Percentiles rank a stretch among this genome's conserved stretches.
Evolutionary conservation across 2,113 vertebrate genomes (phyloP).

Genomic region (Agapornis roseicollis): DNA sequence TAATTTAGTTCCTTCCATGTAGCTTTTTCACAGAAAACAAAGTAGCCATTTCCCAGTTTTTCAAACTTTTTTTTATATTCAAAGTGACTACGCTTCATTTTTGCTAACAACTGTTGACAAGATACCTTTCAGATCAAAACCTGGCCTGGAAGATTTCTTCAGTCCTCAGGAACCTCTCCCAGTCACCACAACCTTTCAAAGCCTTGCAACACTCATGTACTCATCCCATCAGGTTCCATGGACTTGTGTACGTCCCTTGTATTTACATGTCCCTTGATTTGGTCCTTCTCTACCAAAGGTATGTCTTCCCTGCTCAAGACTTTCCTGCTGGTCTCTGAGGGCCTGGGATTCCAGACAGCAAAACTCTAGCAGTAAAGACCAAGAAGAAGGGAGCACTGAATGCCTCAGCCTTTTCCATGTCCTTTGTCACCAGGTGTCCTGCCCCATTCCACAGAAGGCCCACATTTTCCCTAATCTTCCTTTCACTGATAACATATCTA

Average conservation of each 20-base stretch:
- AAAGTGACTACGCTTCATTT: not conserved
- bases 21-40: not conserved
- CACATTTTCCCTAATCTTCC: not conserved
- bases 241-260: accelerated
- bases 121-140: not conserved
- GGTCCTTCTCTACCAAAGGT: not conserved
- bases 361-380: not conserved
- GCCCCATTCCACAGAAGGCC: not conserved
- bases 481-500: not conserved
- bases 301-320: not conserved
- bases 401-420: not conserved
- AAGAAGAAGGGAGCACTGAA: not conserved
- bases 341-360: not conserved
- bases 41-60: not conserved
- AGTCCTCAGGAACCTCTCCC: not conserved
- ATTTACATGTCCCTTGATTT: not conserved
- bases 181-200: not conserved
- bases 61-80: not conserved
- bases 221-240: not conserved
- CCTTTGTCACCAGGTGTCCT: not conserved
- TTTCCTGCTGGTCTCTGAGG: not conserved
- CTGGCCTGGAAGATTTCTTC: not conserved
- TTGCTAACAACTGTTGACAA: not conserved
- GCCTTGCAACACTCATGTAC: accelerated
- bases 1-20: not conserved